Evolutionary conservation across 2,113 vertebrate species (phyloP), one percentile per base, ranked within the genome.

Genomic region (Hypocryptadius cinnamomeus): DNA sequence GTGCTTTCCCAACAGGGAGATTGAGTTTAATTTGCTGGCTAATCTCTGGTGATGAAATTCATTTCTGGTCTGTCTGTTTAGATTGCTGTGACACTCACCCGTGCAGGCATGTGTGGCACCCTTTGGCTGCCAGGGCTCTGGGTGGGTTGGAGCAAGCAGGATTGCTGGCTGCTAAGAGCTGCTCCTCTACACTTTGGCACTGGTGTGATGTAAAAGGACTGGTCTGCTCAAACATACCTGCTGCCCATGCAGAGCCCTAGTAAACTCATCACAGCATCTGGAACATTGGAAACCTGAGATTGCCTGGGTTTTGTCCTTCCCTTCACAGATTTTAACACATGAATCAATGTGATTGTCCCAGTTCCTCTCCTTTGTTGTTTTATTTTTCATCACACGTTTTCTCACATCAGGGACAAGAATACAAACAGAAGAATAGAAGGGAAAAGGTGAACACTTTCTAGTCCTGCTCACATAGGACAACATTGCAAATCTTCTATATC

Each of bases 21-120:
- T 39, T 61, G 76, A 83, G n/a, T 81, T 92, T 91, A 91, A 91
- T 96, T 94, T 92, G 78, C 81, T 94, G 79, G 66, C 48, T 93
- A 31, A 79, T 95, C 74, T 92, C 87, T 54, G 81, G 64, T 63
- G 70, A 54, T 90, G 84, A 87, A 93, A 91, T 87, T 95, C 0
- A 48, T 91, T 94, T 96, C 94, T 95, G 78, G 74, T 91, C 87
- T 92, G 73, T 85, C 84, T 94, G 87, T 91, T 96, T 64, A 82
- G 66, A 91, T 87, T 57, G 80, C 51, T 1, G 17, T 93, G 92
- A 92, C 84, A 87, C 74, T 39, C 11, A 72, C 63, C 70, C 59
- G 1, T 77, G 84, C 70, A 12, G 2, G 40, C 2, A 0, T 83
- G 70, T 19, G 4, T 39, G 27, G 61, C 71, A 89, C 81, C 77